Base-by-base conservation (phyloP, 2,113 vertebrate species). In the Platichthys flesus region DNA sequence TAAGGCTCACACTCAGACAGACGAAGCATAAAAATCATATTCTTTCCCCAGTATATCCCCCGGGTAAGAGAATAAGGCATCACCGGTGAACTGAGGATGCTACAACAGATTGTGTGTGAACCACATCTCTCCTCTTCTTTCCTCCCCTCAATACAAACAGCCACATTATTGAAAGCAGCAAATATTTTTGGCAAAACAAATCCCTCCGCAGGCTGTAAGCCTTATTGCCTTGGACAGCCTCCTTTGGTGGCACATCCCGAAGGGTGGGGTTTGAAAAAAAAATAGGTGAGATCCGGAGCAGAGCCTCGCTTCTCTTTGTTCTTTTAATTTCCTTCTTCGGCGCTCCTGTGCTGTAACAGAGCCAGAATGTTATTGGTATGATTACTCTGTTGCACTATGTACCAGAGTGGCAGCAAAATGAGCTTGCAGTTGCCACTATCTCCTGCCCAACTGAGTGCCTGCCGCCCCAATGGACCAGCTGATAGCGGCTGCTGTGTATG, bases 161-260 rank as follows among this genome's bases (percentile, higher is more conserved):
- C 56, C 78, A 78, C 52, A 85, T 82, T 86, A 83, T 85, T 83
- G 82, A 90, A 89, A 84, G 74, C 74, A 79, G 78, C 81, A 82
- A 79, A 89, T 83, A 81, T 85, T 85, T 87, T 83, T 85, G 81
- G 76, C 73, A 81, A 78, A 87, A 80, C 64, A 82, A 63, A 79
- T 80, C 83, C 74, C 64, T 77, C 76, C 37, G 10, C 79, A 75
- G 78, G 74, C 79, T 71, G 60, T 56, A 66, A 83, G 80, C 69
- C 78, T 71, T 81, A 81, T 88, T 86, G 79, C 73, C 76, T 84
- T 61, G 74, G 77, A 81, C 35, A 23, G 81, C 74, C 24, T 86
- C 79, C 71, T 67, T 67, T 58, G 59, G 71, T n/a, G 18, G 56
- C 14, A 3, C 16, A 51, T 7, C n/a, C 51, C 18, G 49, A 16